phyloP scores from a whole-genome alignment of 1,140 invertebrate genomes.

The Caerostris darwini region DNA sequence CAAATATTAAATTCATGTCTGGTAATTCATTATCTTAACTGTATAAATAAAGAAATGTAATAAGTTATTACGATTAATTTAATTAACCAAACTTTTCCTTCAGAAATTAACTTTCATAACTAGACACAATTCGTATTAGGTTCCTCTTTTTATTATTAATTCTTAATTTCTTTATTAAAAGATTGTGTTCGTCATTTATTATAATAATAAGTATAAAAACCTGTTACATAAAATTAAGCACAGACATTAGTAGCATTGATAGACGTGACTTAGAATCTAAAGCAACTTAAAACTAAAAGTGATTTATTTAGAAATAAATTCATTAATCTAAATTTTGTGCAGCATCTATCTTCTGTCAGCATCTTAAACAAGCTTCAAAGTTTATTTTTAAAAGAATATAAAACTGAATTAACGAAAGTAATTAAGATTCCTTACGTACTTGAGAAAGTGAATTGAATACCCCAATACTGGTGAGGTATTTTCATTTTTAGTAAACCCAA shows the following conservation, averaged over 20 bases:
- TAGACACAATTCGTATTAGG: too few relatives aligned
- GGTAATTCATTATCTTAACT: too few relatives aligned
- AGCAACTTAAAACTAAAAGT: background rate
- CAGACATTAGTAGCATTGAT: background rate
- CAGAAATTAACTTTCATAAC: too few relatives aligned
- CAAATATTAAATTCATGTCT: too few relatives aligned
- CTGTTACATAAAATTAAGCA: background rate
- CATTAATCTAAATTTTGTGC: background rate
- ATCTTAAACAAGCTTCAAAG: background rate
- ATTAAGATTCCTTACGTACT: background rate
- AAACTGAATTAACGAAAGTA: background rate
- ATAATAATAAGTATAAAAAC: too few relatives aligned
- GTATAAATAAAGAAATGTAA: too few relatives aligned
- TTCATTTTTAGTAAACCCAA: background rate
- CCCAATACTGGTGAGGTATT: background rate
- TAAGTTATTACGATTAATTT: too few relatives aligned
- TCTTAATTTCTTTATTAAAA: too few relatives aligned
- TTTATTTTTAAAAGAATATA: background rate
- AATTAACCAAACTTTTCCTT: too few relatives aligned
- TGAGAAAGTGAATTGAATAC: background rate
- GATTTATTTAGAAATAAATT: background rate
- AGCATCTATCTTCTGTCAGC: background rate
- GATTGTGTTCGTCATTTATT: too few relatives aligned
- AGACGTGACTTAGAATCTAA: background rate
- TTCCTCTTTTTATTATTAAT: too few relatives aligned